These are phyloP conservation scores for Xiphophorus couchianus DNA, from an alignment of 2,113 vertebrate species.

Conservation along the genomic window DNA sequence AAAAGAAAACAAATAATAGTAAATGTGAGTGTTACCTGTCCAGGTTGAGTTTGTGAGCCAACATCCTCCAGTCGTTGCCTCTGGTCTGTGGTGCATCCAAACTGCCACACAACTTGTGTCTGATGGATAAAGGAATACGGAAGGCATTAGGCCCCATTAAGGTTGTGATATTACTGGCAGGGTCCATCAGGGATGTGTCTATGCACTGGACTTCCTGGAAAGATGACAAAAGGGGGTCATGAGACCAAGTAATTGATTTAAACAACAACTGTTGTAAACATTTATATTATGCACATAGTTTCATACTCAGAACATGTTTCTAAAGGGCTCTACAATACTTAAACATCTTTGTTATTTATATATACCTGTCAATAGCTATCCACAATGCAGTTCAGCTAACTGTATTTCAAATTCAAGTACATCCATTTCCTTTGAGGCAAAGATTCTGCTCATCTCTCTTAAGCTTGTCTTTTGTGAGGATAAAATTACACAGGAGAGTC, in stretches of 20 bases:
- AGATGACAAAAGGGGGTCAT: background rate
- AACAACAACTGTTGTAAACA: background rate
- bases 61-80: constrained; percentile 97
- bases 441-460: background rate
- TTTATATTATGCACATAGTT: background rate
- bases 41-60: constrained; percentile 95
- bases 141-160: constrained; percentile 92
- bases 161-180: constrained; percentile 89
- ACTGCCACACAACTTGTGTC: constrained; percentile 97
- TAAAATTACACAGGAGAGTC: constrained; percentile 40
- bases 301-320: constrained; percentile 71
- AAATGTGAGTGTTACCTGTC: constrained; percentile 84
- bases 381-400: constrained; percentile 3
- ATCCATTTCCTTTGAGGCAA: background rate
- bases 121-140: constrained; percentile 94
- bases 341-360: background rate
- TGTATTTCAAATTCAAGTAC: constrained; percentile 1
- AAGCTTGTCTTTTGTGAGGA: constrained; percentile 13
- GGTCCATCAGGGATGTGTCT: constrained; percentile 88
- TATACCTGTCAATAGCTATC: background rate
- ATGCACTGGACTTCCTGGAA: constrained; percentile 88
- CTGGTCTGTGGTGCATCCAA: constrained; percentile 96
- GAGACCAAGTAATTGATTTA: background rate
- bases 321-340: background rate
- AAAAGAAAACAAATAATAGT: background rate